Evolutionary conservation across 2,113 vertebrate genomes (phyloP).

Genomic region (Scartelaos histophorus): DNA sequence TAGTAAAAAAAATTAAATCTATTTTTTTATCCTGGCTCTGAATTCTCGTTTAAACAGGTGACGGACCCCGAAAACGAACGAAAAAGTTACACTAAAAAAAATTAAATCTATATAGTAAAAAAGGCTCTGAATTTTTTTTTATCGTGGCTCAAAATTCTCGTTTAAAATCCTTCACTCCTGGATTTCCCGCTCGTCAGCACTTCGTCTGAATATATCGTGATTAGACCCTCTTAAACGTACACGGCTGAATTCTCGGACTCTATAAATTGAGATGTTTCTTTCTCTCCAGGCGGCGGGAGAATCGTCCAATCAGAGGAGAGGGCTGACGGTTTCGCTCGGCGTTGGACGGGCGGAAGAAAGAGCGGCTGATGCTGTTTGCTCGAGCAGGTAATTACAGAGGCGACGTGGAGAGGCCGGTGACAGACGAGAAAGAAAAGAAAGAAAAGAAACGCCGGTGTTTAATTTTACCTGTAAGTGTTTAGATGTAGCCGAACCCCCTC

Average conservation of each 20-base stretch:
- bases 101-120: too few relatives aligned
- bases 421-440: neutral
- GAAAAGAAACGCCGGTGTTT: neutral
- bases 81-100: too few relatives aligned
- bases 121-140: too few relatives aligned
- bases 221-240: neutral
- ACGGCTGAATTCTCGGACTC: neutral
- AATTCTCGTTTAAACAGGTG: too few relatives aligned
- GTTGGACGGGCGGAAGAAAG: conserved; percentile 1
- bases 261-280: neutral
- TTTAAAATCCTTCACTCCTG: neutral
- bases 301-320: neutral
- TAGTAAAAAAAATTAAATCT: too few relatives aligned
- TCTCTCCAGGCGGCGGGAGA: neutral
- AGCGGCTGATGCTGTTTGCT: conserved; percentile 6
- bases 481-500: neutral
- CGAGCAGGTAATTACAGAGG: conserved; percentile 4
- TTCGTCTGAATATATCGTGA: neutral
- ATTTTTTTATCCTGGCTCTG: too few relatives aligned
- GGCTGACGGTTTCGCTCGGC: neutral
- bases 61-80: too few relatives aligned
- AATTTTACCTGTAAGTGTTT: neutral
- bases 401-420: neutral
- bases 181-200: neutral
- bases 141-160: too few relatives aligned